A percentile compares a stretch with the other conserved stretches of the same genome.
These are phyloP conservation scores for Blastobasis lacticolella DNA, from an alignment of 2,888 invertebrate species.

Conservation along the genomic window DNA sequence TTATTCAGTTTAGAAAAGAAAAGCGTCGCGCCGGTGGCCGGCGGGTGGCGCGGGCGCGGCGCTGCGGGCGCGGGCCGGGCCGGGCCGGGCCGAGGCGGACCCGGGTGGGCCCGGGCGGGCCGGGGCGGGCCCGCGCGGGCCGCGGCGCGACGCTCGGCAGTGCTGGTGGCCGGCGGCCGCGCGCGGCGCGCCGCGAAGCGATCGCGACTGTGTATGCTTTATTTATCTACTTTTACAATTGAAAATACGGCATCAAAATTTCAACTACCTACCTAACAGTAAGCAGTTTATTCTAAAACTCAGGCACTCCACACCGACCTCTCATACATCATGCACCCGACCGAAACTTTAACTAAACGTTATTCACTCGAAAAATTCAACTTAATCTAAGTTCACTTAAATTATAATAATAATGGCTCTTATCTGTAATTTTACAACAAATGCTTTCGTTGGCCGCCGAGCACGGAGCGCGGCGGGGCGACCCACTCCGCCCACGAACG, in stretches of 20 bases:
- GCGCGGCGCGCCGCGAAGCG: conserved; percentile 41
- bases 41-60: conserved; percentile 14
- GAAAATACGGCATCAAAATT: conserved; percentile 71
- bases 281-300: conserved; percentile 70
- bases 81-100: conserved; percentile 2
- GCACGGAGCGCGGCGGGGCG: conserved; percentile 50
- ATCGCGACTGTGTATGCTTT: conserved; percentile 62
- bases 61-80: conserved; percentile 5
- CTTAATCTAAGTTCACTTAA: conserved; percentile 71
- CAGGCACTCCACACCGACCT: conserved; percentile 71
- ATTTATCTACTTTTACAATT: conserved; percentile 66
- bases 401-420: conserved; percentile 71
- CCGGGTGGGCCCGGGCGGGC: not conserved
- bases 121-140: not conserved
- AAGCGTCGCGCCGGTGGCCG: conserved; percentile 40
- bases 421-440: conserved; percentile 71
- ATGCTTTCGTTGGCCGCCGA: conserved; percentile 70
- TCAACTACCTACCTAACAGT: conserved; percentile 75
- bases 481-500: conserved; percentile 48
- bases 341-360: conserved; percentile 67
- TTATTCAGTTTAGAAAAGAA: conserved; percentile 57
- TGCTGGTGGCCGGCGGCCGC: conserved; percentile 1
- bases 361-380: conserved; percentile 70
- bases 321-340: conserved; percentile 68
- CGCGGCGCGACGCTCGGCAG: not conserved